Percentiles rank a stretch among this genome's conserved stretches.
Evolutionary conservation across 2,797 vertebrate species (phyloP).

Genomic region (Pipistrellus nathusii): DNA sequence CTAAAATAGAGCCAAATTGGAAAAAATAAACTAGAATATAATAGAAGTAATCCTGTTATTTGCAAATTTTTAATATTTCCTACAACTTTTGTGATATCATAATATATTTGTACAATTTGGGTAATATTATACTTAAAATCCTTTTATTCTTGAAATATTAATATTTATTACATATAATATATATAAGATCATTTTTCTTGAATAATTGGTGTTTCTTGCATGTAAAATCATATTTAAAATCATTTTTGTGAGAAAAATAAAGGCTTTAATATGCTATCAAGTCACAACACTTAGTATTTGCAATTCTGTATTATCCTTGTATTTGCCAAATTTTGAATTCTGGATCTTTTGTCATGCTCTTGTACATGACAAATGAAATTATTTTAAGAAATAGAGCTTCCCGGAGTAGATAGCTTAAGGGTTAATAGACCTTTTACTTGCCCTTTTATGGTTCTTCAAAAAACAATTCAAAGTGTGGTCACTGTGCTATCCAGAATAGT

Average conservation of each 20-base stretch:
- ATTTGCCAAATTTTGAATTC: constrained; percentile 47
- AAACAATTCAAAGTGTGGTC: neutral
- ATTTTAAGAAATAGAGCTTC: constrained; percentile 22
- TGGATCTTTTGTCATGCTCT: constrained; percentile 33
- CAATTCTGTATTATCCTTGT: neutral
- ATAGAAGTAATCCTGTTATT: too few species aligned
- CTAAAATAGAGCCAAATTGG: too few species aligned
- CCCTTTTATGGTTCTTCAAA: constrained; percentile 37
- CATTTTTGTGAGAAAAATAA: neutral
- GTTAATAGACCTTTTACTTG: neutral
- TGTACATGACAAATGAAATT: constrained; percentile 25
- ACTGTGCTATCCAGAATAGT: neutral
- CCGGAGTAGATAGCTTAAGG: neutral
- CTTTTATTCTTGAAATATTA: too few species aligned
- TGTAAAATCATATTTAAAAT: too few species aligned
- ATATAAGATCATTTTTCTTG: too few species aligned
- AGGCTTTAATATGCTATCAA: constrained; percentile 11
- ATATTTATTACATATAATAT: too few species aligned
- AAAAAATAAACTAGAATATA: too few species aligned
- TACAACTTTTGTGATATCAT: too few species aligned
- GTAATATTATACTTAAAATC: too few species aligned
- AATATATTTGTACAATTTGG: too few species aligned
- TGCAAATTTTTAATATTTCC: too few species aligned
- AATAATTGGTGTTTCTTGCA: too few species aligned
- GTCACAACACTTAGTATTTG: constrained; percentile 41